These are phyloP conservation scores for Megaceryle maxima DNA, from an alignment of 2,113 vertebrate genomes.

Conservation along the genomic window DNA sequence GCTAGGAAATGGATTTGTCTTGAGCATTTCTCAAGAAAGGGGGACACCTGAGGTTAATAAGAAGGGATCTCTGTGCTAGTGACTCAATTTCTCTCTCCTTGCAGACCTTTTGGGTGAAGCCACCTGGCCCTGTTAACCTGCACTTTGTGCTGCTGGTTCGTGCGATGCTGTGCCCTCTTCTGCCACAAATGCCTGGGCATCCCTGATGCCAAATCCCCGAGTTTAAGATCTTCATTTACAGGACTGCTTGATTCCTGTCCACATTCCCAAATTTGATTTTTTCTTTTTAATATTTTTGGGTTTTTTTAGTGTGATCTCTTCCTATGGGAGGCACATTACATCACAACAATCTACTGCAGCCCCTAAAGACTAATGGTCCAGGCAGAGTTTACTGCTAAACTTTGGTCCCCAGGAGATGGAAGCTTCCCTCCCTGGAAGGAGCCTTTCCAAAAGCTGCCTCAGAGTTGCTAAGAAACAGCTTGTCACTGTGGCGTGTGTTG, in stretches of 20 bases:
- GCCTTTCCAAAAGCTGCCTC: not conserved
- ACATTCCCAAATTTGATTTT: not conserved
- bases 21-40: not conserved
- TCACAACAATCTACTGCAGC: not conserved
- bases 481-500: not conserved
- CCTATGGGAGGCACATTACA: not conserved
- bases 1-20: not conserved
- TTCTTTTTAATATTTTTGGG: not conserved
- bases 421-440: not conserved
- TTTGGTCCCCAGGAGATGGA: not conserved
- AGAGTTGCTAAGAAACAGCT: conserved; percentile 54
- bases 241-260: not conserved
- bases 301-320: not conserved
- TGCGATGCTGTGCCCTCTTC: not conserved
- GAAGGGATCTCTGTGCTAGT: accelerated
- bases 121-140: not conserved
- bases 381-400: not conserved
- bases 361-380: not conserved
- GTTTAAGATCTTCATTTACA: not conserved
- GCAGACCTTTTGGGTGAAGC: not conserved
- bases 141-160: not conserved
- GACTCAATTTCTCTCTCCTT: not conserved
- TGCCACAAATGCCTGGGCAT: not conserved
- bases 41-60: not conserved
- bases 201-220: accelerated